Base-by-base conservation (phyloP, 2,888 invertebrate genomes). In the Drosophila bunnanda region DNA sequence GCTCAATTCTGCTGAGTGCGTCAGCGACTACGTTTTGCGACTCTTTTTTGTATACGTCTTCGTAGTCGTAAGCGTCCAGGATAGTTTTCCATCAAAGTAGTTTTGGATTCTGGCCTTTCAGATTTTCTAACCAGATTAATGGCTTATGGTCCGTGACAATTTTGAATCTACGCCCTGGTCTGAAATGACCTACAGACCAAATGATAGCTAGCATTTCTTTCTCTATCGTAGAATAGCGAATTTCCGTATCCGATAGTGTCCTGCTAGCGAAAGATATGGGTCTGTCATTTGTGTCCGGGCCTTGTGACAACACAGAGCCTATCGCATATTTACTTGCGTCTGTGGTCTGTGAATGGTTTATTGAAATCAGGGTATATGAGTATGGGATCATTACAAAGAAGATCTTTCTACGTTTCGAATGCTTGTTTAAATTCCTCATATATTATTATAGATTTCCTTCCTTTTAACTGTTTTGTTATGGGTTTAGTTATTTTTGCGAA, bases 351-450 rank as follows among this genome's bases (percentile, higher is more conserved):
- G 25, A 57, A 46, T 1, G 22, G 44, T 25, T 44, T 22, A 10
- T n/a, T 20, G 22, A 57, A 36, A 25, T 46, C 44, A 8, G 44
- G 30, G 58, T 61, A 30, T 43, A 13, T 15, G 32, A 52, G 25
- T 70, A 61, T 53, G 68, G 76, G 10, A 62, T 74, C 25, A 76
- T 43, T 20, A 74, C 68, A n/a, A 72, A 76, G 12, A 13, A 57
- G 36, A 10, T 28, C n/a, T 50, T 60, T 52, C 12, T 30, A 52
- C 7, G 12, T n/a, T 13, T 38, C 59, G 12, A 59, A 25, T 25
- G 25, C 25, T 25, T 25, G 25, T 25, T 25, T 25, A 25, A 25
- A 25, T 25, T 25, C 25, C 25, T 25, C 25, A 25, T 25, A 2
- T 25, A 25, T 25, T 25, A 25, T 25, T 25, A 25, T 25, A 25